Evolutionary conservation across 1,140 invertebrate genomes (phyloP).

Genomic region (Contarinia nasturtii): DNA sequence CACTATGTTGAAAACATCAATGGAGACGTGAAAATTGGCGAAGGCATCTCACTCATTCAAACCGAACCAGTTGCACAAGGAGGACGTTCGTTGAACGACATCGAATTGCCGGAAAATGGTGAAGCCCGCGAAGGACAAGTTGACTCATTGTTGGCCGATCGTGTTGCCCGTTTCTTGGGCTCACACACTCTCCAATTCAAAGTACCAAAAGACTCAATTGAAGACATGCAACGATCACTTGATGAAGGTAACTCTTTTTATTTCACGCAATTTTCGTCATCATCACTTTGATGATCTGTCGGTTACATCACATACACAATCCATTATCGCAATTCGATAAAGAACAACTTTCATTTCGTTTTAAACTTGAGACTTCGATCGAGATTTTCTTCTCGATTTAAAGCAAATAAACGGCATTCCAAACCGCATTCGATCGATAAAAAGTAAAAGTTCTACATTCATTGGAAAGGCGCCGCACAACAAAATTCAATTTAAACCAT

Average conservation of each 20-base stretch:
- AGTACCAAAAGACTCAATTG: conserved; percentile 43
- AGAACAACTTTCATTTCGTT: too few species aligned
- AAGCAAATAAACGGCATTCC: too few species aligned
- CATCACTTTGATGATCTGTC: neutral
- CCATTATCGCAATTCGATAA: too few species aligned
- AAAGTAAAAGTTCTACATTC: too few species aligned
- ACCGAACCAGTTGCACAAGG: conserved; percentile 31
- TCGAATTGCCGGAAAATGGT: conserved; percentile 40
- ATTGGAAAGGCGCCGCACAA: too few species aligned
- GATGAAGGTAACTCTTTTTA: conserved; percentile 33
- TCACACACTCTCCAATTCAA: conserved; percentile 61
- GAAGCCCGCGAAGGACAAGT: conserved; percentile 54
- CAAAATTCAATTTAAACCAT: too few species aligned
- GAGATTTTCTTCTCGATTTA: too few species aligned
- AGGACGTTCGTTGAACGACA: conserved; percentile 27
- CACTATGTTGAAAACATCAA: conserved; percentile 39
- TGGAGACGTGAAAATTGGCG: conserved; percentile 34
- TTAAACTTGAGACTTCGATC: too few species aligned
- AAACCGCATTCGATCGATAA: too few species aligned
- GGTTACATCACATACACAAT: too few species aligned
- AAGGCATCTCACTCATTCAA: conserved; percentile 49
- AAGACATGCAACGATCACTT: conserved; percentile 43
- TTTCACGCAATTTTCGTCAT: too few species aligned
- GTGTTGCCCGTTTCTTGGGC: conserved; percentile 50
- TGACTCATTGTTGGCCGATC: conserved; percentile 52